These are phyloP conservation scores for Leptobrachium ailaonicum DNA, from an alignment of 2,113 vertebrate genomes.

Conservation along the genomic window DNA sequence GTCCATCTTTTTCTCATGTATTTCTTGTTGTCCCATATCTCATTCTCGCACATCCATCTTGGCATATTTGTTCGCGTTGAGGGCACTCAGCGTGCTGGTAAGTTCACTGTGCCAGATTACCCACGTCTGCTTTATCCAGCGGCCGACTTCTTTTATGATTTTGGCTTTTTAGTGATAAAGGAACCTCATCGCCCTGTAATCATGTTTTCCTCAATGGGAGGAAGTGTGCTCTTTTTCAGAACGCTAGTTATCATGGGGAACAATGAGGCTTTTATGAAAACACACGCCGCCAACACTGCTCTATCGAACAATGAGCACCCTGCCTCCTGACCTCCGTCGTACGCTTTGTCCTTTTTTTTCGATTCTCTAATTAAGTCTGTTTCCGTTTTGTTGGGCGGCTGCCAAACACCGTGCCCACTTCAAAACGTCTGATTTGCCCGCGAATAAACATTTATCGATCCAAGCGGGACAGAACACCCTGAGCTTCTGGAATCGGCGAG, in stretches of 20 bases:
- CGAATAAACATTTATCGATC: not conserved
- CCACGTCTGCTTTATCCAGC: no score
- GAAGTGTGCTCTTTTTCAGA: constrained; percentile 21
- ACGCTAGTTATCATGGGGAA: constrained; percentile 15
- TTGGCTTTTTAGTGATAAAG: no score
- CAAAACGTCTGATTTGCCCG: not conserved
- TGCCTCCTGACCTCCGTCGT: constrained; percentile 10
- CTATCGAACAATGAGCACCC: constrained; percentile 6
- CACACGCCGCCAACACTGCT: constrained; percentile 3
- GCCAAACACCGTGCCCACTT: constrained; percentile 27
- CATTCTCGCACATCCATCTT: no score
- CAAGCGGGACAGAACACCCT: not conserved
- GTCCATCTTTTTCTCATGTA: no score
- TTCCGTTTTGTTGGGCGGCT: constrained; percentile 8
- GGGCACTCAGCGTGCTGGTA: no score
- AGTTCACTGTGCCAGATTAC: no score
- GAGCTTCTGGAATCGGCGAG: no score
- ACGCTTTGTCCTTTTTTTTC: constrained; percentile 7
- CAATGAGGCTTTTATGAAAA: constrained; percentile 26
- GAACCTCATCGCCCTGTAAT: not conserved
- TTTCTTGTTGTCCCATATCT: no score
- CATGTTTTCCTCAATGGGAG: constrained; percentile 4
- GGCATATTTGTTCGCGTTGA: no score
- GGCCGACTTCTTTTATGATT: no score
- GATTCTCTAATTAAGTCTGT: constrained; percentile 32